phyloP scores from a whole-genome alignment of 1,140 invertebrate genomes.

The Drosophila trapezifrons region DNA sequence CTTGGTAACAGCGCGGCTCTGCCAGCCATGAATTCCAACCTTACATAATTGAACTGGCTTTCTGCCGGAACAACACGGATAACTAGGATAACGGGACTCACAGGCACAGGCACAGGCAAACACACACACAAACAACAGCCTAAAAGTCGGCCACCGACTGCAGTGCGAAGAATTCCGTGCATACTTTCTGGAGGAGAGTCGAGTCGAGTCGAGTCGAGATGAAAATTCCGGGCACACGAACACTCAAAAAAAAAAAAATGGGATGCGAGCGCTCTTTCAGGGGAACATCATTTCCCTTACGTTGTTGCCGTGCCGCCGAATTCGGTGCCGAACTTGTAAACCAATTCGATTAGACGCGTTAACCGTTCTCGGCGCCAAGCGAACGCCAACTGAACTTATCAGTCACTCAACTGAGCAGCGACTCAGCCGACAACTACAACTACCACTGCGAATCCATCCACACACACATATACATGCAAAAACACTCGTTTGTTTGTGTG shows the following conservation, averaged over 20 bases:
- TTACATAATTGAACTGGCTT: conserved; percentile 59
- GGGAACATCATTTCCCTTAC: neutral
- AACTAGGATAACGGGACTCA: conserved; percentile 16
- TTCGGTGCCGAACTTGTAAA: neutral
- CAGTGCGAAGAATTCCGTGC: conserved; percentile 46
- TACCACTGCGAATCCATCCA: conserved; percentile 3
- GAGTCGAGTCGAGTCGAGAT: neutral
- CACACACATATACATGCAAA: neutral
- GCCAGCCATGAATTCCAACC: conserved; percentile 31
- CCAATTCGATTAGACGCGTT: conserved; percentile 45
- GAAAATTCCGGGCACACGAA: conserved; percentile 15
- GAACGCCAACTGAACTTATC: conserved; percentile 81
- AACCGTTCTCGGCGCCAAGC: conserved; percentile 75
- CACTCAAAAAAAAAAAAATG: conserved; percentile 19
- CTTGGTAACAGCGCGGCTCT: conserved; percentile 29
- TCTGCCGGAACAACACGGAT: conserved; percentile 19
- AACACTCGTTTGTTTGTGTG: neutral
- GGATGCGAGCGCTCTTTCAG: neutral
- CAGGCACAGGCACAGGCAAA: conserved; percentile 14
- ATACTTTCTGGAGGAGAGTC: conserved; percentile 44
- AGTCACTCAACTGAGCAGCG: conserved; percentile 68
- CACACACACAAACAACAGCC: conserved; percentile 33
- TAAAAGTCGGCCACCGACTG: conserved; percentile 18
- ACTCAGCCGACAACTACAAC: conserved; percentile 36
- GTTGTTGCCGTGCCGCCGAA: neutral